phyloP scores from a whole-genome alignment of 2,888 invertebrate genomes.

The Rhagium mordax region DNA sequence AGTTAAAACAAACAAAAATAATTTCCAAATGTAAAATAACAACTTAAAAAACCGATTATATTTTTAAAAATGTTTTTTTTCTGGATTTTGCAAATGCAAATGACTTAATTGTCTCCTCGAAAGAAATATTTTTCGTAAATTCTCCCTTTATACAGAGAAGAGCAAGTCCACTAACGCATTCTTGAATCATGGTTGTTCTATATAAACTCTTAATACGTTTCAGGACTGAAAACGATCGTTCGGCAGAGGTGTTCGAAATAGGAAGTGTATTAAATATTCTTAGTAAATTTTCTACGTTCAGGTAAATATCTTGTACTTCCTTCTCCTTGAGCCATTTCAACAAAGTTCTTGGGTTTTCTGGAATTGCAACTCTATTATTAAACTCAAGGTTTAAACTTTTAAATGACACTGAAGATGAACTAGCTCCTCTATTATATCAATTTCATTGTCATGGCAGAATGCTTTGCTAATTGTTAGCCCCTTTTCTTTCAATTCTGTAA shows the following conservation, averaged over 20 bases:
- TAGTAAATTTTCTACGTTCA: not conserved
- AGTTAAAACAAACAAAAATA: not conserved
- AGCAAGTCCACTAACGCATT: too few relatives aligned
- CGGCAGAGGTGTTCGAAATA: not conserved
- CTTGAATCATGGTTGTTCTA: not conserved
- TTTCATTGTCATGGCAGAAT: not conserved
- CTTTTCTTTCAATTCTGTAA: not conserved
- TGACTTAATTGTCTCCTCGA: too few relatives aligned
- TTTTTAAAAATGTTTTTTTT: too few relatives aligned
- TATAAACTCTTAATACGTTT: too few relatives aligned
- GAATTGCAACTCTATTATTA: not conserved
- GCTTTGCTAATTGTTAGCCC: conserved; percentile 1
- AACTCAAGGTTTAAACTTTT: not conserved
- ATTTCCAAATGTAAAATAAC: not conserved
- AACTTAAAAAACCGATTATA: not conserved
- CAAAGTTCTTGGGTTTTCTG: not conserved
- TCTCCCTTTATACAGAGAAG: not conserved
- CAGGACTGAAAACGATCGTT: too few relatives aligned
- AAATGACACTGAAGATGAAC: conserved; percentile 2
- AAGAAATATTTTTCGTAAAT: too few relatives aligned
- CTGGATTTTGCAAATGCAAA: too few relatives aligned
- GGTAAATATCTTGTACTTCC: not conserved
- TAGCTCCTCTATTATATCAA: too few relatives aligned
- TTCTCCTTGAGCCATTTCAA: conserved; percentile 1
- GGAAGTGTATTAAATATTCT: not conserved